Percentiles rank a stretch among this genome's conserved stretches.
Evolutionary conservation across 2,797 vertebrate species (phyloP).

Genomic region (Brachyrhaphis roseni): DNA sequence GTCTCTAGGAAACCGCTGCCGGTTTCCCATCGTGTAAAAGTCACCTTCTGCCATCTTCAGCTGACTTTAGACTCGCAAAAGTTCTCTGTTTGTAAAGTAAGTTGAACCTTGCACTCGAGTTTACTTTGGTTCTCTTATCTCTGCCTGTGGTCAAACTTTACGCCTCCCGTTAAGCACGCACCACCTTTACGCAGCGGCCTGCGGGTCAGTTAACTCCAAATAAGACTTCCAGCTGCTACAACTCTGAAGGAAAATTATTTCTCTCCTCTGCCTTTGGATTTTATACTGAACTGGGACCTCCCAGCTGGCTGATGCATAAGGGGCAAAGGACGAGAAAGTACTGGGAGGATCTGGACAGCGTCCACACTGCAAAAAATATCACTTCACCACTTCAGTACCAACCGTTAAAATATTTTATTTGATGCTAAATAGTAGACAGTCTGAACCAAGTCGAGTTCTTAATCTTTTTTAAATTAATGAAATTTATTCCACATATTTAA

Average conservation of each 20-base stretch:
- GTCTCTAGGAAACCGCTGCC: constrained; percentile 87
- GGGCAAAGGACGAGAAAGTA: constrained; percentile 66
- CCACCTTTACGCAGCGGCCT: constrained; percentile 47
- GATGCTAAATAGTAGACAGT: fast-evolving
- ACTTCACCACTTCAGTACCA: fast-evolving
- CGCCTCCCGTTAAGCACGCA: constrained; percentile 32
- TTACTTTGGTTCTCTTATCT: not conserved
- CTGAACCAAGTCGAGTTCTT: fast-evolving
- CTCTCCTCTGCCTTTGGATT: constrained; percentile 55
- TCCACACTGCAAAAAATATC: constrained; percentile 49
- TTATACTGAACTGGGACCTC: constrained; percentile 67
- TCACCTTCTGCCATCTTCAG: constrained; percentile 83
- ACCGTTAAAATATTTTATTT: not conserved
- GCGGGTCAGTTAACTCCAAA: constrained; percentile 1
- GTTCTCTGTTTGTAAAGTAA: not conserved
- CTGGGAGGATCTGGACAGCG: constrained; percentile 54
- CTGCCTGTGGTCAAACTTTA: constrained; percentile 1
- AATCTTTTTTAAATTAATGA: not conserved
- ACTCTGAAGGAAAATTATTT: constrained; percentile 17
- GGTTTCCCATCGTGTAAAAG: constrained; percentile 83
- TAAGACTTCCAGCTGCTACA: not conserved
- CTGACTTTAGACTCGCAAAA: constrained; percentile 13
- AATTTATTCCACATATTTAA: fast-evolving
- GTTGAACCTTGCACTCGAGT: not conserved
- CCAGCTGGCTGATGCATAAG: constrained; percentile 30